Percentiles rank a stretch among this genome's conserved stretches.
phyloP scores from a whole-genome alignment of 1,140 invertebrate genomes.

The Caerostris extrusa region DNA sequence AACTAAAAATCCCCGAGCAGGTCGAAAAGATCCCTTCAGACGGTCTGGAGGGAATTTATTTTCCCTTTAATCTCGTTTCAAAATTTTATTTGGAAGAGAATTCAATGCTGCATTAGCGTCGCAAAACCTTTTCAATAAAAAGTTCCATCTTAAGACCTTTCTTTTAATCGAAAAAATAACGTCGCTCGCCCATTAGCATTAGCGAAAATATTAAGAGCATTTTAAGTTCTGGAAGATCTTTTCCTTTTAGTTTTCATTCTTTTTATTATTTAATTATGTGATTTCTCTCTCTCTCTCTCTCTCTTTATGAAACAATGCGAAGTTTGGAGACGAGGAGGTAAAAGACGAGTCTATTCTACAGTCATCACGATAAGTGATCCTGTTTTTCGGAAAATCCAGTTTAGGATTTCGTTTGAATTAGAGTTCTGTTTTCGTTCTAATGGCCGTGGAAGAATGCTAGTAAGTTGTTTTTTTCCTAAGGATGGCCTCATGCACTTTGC shows the following conservation, averaged over 20 bases:
- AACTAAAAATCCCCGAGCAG: too few relatives aligned
- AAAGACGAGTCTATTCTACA: background rate
- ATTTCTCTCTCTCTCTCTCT: background rate
- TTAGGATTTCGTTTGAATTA: background rate
- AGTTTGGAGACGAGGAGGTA: background rate
- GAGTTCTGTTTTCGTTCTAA: background rate
- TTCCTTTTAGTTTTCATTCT: background rate
- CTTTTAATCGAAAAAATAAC: background rate
- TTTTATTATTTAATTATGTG: background rate
- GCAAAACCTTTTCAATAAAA: background rate
- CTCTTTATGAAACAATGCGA: background rate
- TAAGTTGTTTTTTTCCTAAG: background rate
- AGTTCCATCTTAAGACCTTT: background rate
- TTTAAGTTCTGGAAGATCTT: background rate
- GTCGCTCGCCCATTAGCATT: background rate
- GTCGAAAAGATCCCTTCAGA: background rate
- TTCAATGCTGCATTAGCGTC: background rate
- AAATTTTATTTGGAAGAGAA: background rate
- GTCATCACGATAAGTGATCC: background rate
- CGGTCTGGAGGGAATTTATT: background rate
- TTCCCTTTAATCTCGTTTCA: background rate
- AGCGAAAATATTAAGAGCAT: slow-evolving; percentile 2
- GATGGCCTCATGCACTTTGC: background rate
- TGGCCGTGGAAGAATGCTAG: background rate
- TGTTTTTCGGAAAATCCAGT: background rate